Percentiles rank a stretch among this genome's conserved stretches.
Evolutionary conservation across 2,888 invertebrate genomes (phyloP).

Genomic region (Xanthorhoe designata): DNA sequence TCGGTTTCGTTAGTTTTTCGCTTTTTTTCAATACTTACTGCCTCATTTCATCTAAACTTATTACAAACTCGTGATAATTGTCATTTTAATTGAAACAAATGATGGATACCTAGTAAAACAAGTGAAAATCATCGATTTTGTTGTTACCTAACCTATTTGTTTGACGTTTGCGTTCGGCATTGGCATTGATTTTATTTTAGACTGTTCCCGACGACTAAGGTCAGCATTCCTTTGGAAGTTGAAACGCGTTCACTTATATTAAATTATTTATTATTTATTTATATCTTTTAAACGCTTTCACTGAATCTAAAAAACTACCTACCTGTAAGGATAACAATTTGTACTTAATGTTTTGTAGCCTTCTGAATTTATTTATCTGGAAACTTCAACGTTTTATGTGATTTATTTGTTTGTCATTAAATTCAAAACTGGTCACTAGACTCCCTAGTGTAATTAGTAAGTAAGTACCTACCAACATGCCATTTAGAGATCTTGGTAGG

Average conservation of each 20-base stretch:
- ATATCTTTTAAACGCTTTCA: neutral
- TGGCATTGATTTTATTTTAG: conserved; percentile 65
- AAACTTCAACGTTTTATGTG: neutral
- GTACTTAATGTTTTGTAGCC: too few relatives aligned
- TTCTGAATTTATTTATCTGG: neutral
- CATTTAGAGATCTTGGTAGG: neutral
- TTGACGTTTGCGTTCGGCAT: conserved; percentile 43
- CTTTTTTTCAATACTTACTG: neutral
- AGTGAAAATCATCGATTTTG: conserved; percentile 40
- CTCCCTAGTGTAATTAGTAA: neutral
- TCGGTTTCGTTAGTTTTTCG: neutral
- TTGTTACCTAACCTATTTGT: conserved; percentile 55
- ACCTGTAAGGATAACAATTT: too few relatives aligned
- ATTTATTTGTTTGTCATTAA: neutral
- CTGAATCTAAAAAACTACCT: conserved; percentile 1
- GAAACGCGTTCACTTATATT: too few relatives aligned
- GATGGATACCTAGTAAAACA: conserved; percentile 28
- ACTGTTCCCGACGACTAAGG: conserved; percentile 43
- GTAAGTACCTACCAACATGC: neutral
- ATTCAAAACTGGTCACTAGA: neutral
- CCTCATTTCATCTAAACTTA: neutral
- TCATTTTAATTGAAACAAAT: conserved; percentile 27
- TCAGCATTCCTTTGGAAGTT: conserved; percentile 34
- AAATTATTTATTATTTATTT: too few relatives aligned
- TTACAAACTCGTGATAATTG: neutral